Evolutionary conservation across 2,888 invertebrate genomes (phyloP), one percentile per base, ranked within the genome.

Genomic region (Cryptocephalus moraei): DNA sequence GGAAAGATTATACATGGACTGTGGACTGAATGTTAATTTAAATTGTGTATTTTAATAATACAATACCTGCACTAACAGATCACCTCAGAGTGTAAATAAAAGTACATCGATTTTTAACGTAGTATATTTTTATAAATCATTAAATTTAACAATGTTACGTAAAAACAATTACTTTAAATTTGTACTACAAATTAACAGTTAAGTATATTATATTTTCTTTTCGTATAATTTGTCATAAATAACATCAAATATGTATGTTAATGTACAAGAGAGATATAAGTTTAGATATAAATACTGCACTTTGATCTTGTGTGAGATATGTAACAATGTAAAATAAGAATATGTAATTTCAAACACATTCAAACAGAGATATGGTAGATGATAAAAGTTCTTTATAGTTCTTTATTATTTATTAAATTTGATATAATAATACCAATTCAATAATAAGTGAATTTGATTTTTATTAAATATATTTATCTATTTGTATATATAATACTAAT

Each of bases 91-190:
- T 9, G 34, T 36, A n/a, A 12, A 36, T 4, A 11, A 36, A 11
- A 36, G 36, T 36, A 36, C 4, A 36, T 11, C 36, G 40, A 44
- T 52, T 59, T 56, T 56, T 55, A 61, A 58, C 61, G 60, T 58
- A 63, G 60, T 65, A 62, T 65, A 65, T 66, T 65, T 49, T 65
- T 67, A 65, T 65, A 67, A 67, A 67, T 65, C 59, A 61, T 65
- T 65, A 65, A 65, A 62, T 65, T 62, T 65, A 66, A 66, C 66
- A 66, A 65, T 65, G 58, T 60, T 63, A 65, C 63, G 61, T 65
- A 65, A 64, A 66, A 67, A 67, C 65, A 67, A 65, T 62, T 55
- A 63, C 61, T 49, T 57, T 61, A 61, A 56, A 57, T 66, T 67
- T 67, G 66, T 67, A 66, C 66, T 66, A 65, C 58, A 64, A 65